A percentile compares a stretch with the other conserved stretches of the same genome.
Evolutionary conservation across 2,888 invertebrate genomes (phyloP).

Genomic region (Kryphioiulus occultus): DNA sequence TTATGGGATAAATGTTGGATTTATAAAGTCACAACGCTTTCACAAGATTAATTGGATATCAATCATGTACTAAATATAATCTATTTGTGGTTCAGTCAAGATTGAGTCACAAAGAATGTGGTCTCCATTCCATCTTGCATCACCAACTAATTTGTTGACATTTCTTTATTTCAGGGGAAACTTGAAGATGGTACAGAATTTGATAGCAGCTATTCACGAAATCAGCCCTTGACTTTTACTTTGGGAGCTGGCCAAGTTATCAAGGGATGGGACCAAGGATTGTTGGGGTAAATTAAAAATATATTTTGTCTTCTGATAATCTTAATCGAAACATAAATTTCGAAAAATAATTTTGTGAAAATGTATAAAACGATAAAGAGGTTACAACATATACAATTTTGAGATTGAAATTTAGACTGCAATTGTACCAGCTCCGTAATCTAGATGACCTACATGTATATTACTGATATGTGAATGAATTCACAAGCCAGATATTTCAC

Average conservation of each 20-base stretch:
- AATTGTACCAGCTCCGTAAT: too few relatives aligned
- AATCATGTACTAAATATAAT: too few relatives aligned
- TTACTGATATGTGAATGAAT: not conserved
- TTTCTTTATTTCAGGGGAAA: slow-evolving; percentile 70
- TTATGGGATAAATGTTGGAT: too few relatives aligned
- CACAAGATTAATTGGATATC: too few relatives aligned
- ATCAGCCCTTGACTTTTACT: slow-evolving; percentile 79
- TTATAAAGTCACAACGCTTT: too few relatives aligned
- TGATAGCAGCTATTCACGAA: slow-evolving; percentile 79
- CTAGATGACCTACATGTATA: too few relatives aligned
- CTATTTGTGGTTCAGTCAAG: too few relatives aligned
- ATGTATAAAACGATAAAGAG: too few relatives aligned
- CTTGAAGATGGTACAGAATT: slow-evolving; percentile 85
- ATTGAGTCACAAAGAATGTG: not conserved
- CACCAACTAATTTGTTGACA: not conserved
- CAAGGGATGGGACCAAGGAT: slow-evolving; percentile 90
- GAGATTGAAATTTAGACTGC: not conserved
- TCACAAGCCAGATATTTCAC: slow-evolving; percentile 11
- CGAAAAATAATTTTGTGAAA: too few relatives aligned
- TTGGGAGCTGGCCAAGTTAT: slow-evolving; percentile 86
- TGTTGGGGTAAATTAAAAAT: slow-evolving; percentile 69
- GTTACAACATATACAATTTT: not conserved
- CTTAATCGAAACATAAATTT: too few relatives aligned
- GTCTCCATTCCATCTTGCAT: not conserved
- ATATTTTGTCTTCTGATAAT: too few relatives aligned